Conservation (phyloP, 2,113 vertebrate genomes). For the Neopipo cinnamomea region DNA sequence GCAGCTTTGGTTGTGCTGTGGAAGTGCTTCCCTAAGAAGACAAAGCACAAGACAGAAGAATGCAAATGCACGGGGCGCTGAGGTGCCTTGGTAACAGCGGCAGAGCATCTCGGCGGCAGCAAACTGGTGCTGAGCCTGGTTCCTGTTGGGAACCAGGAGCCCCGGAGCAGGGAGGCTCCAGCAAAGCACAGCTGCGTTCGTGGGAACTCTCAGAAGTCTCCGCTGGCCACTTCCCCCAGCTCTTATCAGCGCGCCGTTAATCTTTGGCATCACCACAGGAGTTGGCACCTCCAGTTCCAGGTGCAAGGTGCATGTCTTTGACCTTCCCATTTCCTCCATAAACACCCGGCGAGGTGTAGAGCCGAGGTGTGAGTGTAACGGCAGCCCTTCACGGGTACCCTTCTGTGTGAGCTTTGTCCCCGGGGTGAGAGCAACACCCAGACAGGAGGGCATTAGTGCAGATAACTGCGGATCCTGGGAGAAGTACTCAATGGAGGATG, state of each 20-base stretch:
- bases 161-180: neutral
- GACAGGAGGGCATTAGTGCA: neutral
- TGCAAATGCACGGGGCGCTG: neutral
- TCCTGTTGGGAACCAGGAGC: neutral
- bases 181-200: neutral
- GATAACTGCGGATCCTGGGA: rapidly evolving
- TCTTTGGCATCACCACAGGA: slow-evolving; percentile 7
- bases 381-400: neutral
- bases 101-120: neutral
- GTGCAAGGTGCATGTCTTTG: slow-evolving; percentile 45
- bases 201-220: slow-evolving; percentile 32
- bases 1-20: neutral
- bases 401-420: rapidly evolving
- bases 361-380: neutral
- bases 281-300: slow-evolving; percentile 56
- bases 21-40: neutral
- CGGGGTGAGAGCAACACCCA: neutral
- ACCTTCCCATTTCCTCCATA: slow-evolving; percentile 38
- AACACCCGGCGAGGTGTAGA: neutral
- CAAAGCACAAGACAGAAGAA: slow-evolving; percentile 17
- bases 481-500: neutral
- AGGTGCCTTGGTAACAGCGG: neutral
- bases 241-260: slow-evolving; percentile 5
- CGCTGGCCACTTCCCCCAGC: neutral
- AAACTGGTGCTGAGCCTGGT: neutral